Percentiles rank a stretch among this genome's conserved stretches.
Evolutionary conservation across 2,888 invertebrate genomes (phyloP).

Genomic region (Stegophylla sp.): DNA sequence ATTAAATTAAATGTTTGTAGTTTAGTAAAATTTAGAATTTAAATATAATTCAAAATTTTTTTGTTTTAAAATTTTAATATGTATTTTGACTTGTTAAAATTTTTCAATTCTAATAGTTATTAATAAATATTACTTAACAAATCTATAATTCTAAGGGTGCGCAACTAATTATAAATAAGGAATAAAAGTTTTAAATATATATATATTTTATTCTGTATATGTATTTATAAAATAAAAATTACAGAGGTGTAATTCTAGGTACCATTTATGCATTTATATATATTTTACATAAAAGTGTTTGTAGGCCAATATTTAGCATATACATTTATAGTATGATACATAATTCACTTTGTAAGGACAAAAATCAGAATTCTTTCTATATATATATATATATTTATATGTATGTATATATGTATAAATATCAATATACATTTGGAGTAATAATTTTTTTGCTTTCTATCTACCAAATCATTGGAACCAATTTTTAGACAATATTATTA

Average conservation of each 20-base stretch:
- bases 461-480: constrained; percentile 14
- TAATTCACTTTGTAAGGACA: background rate
- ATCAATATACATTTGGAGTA: constrained; percentile 3
- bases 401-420: no score
- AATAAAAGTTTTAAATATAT: constrained; percentile 22
- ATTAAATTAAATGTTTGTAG: constrained; percentile 33
- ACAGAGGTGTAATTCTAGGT: constrained; percentile 46
- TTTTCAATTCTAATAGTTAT: constrained; percentile 47
- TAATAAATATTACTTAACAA: constrained; percentile 39
- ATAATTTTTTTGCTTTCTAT: constrained; percentile 18
- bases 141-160: constrained; percentile 10
- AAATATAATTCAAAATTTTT: background rate
- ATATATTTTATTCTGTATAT: constrained; percentile 28
- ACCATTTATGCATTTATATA: constrained; percentile 52
- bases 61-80: constrained; percentile 12
- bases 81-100: constrained; percentile 44
- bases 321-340: background rate
- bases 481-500: constrained; percentile 47
- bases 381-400: no score
- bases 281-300: constrained; percentile 38
- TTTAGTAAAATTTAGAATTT: constrained; percentile 1
- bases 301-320: constrained; percentile 30
- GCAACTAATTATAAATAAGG: constrained; percentile 35
- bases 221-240: constrained; percentile 42
- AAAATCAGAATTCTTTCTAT: constrained; percentile 6